Evolutionary conservation across 2,888 invertebrate species (phyloP), one percentile per base, ranked within the genome.

Genomic region (Tenthredo livida): DNA sequence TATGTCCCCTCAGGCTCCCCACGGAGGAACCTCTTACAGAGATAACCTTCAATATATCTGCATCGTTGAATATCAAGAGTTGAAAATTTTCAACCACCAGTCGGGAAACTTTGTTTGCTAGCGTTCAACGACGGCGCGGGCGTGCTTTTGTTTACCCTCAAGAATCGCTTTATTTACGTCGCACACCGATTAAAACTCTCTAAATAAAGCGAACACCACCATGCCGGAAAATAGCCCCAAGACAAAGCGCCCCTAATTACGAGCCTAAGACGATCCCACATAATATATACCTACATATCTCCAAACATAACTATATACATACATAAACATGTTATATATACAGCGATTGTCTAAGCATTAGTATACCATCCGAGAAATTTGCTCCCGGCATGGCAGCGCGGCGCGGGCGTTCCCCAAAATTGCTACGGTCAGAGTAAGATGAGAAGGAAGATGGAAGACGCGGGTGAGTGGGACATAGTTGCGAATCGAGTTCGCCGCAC

Each of bases 151-250:
- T 80, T 80, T 40, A 37, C 80, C 80, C 37, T 7, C 33, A 37
- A 37, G 80, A 80, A 80, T 61, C 61, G 58, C 80, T 80, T 80
- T 80, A 80, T 80, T 80, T 80, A 58, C 80, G 61, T n/a, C 21
- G 80, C 21, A 80, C 37, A 61, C 80, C 80, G 80, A 80, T 80
- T 80, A 80, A 80, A 80, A 80, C 80, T 80, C 80, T 40, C 80
- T 80, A 40, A 80, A 80, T 80, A 61, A 80, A 80, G 80, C 80
- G 50, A 37, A 40, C 40, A 33, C 61, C 58, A 21, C 61, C 58
- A 25, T 40, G 21, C 58, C 40, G 37, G 61, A 40, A 61, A 61
- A 80, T 80, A 80, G 33, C 58, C 80, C 15, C 58, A 12, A 80
- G 80, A 80, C 80, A 80, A 61, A 80, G 80, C 58, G 33, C 40